Evolutionary conservation across 2,113 vertebrate species (phyloP).

Genomic region (Phrynosoma platyrhinos): DNA sequence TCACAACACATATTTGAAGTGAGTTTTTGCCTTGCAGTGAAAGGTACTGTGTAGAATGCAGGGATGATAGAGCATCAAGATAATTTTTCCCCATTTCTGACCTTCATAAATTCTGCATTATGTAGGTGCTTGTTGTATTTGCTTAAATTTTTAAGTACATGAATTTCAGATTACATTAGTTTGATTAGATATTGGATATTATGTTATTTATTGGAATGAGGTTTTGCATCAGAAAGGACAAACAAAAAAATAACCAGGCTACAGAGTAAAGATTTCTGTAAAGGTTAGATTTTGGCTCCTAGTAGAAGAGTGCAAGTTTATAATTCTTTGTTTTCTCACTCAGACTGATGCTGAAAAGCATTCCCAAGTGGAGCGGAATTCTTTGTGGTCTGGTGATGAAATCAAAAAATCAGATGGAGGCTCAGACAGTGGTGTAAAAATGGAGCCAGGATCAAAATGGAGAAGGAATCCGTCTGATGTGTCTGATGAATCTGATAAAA

Average conservation of each 20-base stretch:
- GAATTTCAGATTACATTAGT: neutral
- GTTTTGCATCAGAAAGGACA: neutral
- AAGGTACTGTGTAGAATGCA: constrained; percentile 20
- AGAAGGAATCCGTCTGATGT: constrained; percentile 91
- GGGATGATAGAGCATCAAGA: constrained; percentile 38
- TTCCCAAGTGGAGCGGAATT: constrained; percentile 82
- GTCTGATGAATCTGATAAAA: constrained; percentile 95
- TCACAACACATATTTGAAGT: constrained; percentile 54
- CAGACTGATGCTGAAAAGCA: constrained; percentile 96
- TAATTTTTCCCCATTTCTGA: constrained; percentile 13
- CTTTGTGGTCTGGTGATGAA: constrained; percentile 89
- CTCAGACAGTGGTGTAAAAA: constrained; percentile 88
- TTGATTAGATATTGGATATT: constrained; percentile 18
- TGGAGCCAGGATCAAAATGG: constrained; percentile 89
- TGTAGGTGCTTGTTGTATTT: neutral
- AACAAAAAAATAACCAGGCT: neutral
- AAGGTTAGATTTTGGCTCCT: constrained; percentile 1
- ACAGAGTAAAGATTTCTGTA: constrained; percentile 3
- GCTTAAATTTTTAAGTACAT: neutral
- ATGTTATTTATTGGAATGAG: neutral
- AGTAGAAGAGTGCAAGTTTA: constrained; percentile 31
- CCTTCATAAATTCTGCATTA: constrained; percentile 28
- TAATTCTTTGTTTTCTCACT: constrained; percentile 58
- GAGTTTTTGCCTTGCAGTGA: constrained; percentile 31
- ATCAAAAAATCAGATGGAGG: constrained; percentile 89